Base-by-base conservation (phyloP, 2,797 vertebrate species). In the Brachyalestes nurse region DNA sequence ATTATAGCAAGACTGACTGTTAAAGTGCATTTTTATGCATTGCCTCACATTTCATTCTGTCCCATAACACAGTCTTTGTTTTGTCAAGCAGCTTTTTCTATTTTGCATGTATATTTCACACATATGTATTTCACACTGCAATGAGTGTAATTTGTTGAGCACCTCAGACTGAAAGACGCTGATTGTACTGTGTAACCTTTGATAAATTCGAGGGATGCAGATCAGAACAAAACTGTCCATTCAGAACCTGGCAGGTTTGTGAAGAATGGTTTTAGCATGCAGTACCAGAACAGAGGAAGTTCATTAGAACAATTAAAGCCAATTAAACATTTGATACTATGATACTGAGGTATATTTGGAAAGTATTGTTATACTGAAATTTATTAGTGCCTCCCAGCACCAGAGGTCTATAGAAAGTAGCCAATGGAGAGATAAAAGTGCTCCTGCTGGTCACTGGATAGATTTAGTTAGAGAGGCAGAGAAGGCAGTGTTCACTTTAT, bases 371-470 rank as follows among this genome's bases (percentile, higher is more conserved):
- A 64, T 62, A 62, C 6, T 62, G 23, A 38, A 19, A 1, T 38
- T 19, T 2, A 65, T 65, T 34, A 16, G 16, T 34, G 34, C 0
- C 6, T 0, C 1, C 25, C 3, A 19, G 62, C 64, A 16, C 25
- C 25, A 64, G 28, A 64, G 14, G 14, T n/a, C 90, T 84, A 47
- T 73, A 85, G 84, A 87, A 92, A 90, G 90, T 88, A 89, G 80
- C 83, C 89, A 90, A 86, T 88, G 86, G 90, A 89, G 85, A 85
- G 61, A 78, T 13, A 58, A 85, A 84, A 84, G 85, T 89, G 89
- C 83, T 77, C 85, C 83, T 88, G 87, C 89, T 89, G 90, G 89
- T 85, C 82, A 86, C 84, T 42, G 17, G 13, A 77, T 34, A 81
- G 84, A 83, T 75, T 79, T 87, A 87, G 82, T 57, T 72, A 57